Percentiles rank a stretch among this genome's conserved stretches.
Evolutionary conservation across 2,797 vertebrate species (phyloP).

Genomic region (Thripadectes ignobilis): DNA sequence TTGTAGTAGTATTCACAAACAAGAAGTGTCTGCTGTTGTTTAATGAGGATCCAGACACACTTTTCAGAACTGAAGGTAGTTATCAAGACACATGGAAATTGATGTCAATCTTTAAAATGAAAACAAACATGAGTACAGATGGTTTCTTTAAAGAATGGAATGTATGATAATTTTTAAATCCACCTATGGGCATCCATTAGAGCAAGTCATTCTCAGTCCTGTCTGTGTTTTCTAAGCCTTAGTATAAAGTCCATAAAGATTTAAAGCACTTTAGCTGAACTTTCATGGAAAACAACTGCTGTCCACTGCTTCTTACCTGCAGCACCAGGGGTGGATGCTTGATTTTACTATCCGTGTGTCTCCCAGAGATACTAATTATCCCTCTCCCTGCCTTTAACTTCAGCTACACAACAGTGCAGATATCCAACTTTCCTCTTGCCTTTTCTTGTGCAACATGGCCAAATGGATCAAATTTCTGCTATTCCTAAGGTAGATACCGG

Average conservation of each 20-base stretch:
- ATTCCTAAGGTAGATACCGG: not conserved
- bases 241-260: not conserved
- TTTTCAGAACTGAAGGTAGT: not conserved
- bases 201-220: not conserved
- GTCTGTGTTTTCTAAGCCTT: not conserved
- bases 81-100: not conserved
- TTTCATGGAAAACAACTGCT: not conserved
- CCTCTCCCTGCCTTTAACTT: not conserved
- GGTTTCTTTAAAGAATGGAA: conserved; percentile 6
- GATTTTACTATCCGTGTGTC: not conserved
- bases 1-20: not conserved
- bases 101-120: not conserved
- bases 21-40: not conserved
- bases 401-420: fast-evolving
- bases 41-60: not conserved
- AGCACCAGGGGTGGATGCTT: not conserved
- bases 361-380: not conserved
- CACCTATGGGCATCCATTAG: not conserved
- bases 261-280: not conserved
- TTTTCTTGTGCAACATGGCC: not conserved
- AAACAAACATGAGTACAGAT: not conserved
- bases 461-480: not conserved
- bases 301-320: not conserved
- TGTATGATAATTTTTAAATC: not conserved
- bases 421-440: not conserved